Base-by-base conservation (phyloP, 2,113 vertebrate genomes). In the Aix galericulata region DNA sequence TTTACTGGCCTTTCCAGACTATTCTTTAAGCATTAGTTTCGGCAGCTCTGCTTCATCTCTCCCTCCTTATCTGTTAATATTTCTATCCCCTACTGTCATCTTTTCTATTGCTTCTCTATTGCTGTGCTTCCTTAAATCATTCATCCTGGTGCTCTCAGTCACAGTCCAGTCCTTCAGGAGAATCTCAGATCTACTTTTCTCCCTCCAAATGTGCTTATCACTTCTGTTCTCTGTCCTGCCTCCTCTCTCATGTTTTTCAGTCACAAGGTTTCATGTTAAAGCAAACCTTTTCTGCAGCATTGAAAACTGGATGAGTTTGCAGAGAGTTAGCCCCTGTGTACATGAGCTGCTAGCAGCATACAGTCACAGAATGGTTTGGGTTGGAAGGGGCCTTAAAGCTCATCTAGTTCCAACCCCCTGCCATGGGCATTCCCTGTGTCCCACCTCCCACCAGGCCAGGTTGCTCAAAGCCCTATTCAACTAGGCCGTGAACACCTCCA, bases 81-180 rank as follows among this genome's bases (percentile, higher is more conserved):
- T 92, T 84, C 82, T 78, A 68, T 89, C 29, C 32, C 9, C 0
- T 18, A 5, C 44, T 81, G 60, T 84, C 42, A 52, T 78, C 46
- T 80, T 31, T 67, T 82, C 67, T 4, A 1, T 58, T 0, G 0
- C 67, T 58, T 31, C 63, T 82, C 67, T 4, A 1, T 58, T 0
- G 0, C 67, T 58, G 10, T 14, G 3, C 63, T n/a, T 88, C 50
- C 31, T 83, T 93, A 22, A 9, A 0, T 72, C 77, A 18, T 83
- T 94, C 64, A 32, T 91, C 29, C 46, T 60, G 60, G 40, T 0
- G 0, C 81, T 91, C 72, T 88, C 34, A 3, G 0, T 86, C 2
- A 5, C 59, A 38, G 46, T 22, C 46, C 27, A 12, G 34, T 82
- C 67, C 55, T 93, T 82, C 76, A 38, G 40, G 25, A 73, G 63